Evolutionary conservation across 2,113 vertebrate species (phyloP), one percentile per base, ranked within the genome.

Genomic region (Callorhinus ursinus): DNA sequence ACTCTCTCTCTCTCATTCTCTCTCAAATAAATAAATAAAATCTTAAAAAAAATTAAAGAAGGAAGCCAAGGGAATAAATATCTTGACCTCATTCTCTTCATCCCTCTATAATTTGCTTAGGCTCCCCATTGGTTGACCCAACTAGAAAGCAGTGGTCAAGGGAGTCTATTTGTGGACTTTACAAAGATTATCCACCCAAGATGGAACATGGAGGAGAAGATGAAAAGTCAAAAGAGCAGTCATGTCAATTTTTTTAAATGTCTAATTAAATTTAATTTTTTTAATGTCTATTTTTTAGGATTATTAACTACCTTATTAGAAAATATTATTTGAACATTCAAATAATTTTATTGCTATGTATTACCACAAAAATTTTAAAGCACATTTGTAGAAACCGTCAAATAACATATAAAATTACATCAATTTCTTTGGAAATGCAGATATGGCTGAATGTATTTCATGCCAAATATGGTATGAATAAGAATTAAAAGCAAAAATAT

Each of bases 301-400:
- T 31, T n/a, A n/a, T 91, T 97, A 98, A 98, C 90, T 98, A 81
- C 53, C 24, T 97, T 82, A 36, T 95, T 49, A 93, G 67, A 95
- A 95, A 88, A 86, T 57, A 11, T 14, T 88, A 0, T 28, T 57
- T 76, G n/a, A 59, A 0, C 97, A 95, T 97, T 98, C 98, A 97
- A 97, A 97, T 98, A 53, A 81, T 36, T 51, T n/a, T 98, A 98
- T 98, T 98, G 95, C 94, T 98, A 72, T 69, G 14, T 85, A 95
- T 97, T 97, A 97, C 77, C 95, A 93, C 59, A 67, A 89, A 87
- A 96, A 98, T 76, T 83, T 72, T 85, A 55, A 84, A 93, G 51
- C 24, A 9, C 61, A 63, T 46, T 76, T 86, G 14, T 36, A 65
- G 74, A 97, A 86, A 93, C 31, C 53, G 80, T 63, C 8, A 74